phyloP scores from a whole-genome alignment of 2,888 invertebrate species.

The Hermaeophaga mercurialis region DNA sequence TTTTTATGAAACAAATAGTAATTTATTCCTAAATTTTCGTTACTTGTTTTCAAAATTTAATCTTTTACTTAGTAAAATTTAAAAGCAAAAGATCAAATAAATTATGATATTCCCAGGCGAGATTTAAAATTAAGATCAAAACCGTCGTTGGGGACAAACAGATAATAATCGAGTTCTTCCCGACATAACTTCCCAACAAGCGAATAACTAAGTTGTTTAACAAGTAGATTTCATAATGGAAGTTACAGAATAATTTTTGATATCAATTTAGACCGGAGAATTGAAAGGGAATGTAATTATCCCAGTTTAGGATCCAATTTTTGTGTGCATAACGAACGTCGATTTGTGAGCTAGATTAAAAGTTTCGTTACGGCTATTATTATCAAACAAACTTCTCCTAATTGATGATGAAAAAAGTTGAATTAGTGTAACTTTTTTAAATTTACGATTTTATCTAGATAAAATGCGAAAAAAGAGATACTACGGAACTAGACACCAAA shows the following conservation, averaged over 20 bases:
- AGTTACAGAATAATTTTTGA: slow-evolving; percentile 22
- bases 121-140: neutral
- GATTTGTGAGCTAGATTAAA: slow-evolving; percentile 18
- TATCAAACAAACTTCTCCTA: neutral
- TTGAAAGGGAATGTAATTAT: slow-evolving; percentile 26
- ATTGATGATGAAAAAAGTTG: neutral
- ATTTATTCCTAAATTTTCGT: no score
- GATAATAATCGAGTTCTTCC: slow-evolving; percentile 5
- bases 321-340: slow-evolving; percentile 17
- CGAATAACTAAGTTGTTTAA: slow-evolving; percentile 18
- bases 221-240: slow-evolving; percentile 22
- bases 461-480: no score
- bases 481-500: no score
- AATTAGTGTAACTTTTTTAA: no score
- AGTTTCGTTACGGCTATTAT: neutral
- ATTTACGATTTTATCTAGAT: no score
- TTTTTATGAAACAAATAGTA: no score
- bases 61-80: no score
- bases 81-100: neutral
- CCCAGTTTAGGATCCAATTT: slow-evolving; percentile 15
- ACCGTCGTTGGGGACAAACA: neutral
- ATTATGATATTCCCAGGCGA: neutral
- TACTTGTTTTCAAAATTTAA: no score
- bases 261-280: slow-evolving; percentile 24
- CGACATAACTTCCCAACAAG: slow-evolving; percentile 15